A percentile compares a stretch with the other conserved stretches of the same genome.
phyloP scores from a whole-genome alignment of 2,888 invertebrate genomes.

The Artemia sp. region DNA sequence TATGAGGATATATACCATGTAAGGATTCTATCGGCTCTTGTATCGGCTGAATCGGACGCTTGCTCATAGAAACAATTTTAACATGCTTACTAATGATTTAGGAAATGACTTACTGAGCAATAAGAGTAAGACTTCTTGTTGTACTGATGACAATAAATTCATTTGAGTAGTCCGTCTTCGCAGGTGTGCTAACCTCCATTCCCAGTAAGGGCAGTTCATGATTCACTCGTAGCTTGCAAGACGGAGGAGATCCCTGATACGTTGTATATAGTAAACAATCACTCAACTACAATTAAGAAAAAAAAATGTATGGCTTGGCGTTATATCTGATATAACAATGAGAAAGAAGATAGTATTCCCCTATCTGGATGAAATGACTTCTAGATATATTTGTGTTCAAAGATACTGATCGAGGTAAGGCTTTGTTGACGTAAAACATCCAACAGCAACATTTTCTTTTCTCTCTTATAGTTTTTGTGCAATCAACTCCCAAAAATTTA shows the following conservation, averaged over 20 bases:
- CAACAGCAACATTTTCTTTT: no score
- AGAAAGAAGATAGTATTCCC: no score
- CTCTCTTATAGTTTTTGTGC: no score
- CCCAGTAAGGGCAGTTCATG: conserved; percentile 38
- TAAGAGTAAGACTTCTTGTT: conserved; percentile 39
- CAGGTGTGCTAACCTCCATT: conserved; percentile 36
- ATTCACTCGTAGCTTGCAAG: conserved; percentile 33
- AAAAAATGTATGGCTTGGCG: neutral
- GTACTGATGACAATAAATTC: conserved; percentile 41
- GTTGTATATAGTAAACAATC: conserved; percentile 36
- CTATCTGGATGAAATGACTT: no score
- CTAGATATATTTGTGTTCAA: no score
- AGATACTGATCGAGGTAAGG: no score
- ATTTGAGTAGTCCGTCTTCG: conserved; percentile 34
- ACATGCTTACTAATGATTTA: neutral
- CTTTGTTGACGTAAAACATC: no score
- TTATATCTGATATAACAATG: neutral
- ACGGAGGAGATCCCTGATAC: conserved; percentile 30
- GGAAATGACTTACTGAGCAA: conserved; percentile 34
- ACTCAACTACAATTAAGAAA: conserved; percentile 32
- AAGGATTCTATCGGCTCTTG: conserved; percentile 38
- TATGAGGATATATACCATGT: conserved; percentile 18
- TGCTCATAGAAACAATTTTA: conserved; percentile 19
- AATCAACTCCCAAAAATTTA: no score
- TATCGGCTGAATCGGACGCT: conserved; percentile 35